Percentiles rank a stretch among this genome's conserved stretches.
These are phyloP conservation scores for Ennomos fuscantarius DNA, from an alignment of 2,888 invertebrate genomes.

Conservation along the genomic window DNA sequence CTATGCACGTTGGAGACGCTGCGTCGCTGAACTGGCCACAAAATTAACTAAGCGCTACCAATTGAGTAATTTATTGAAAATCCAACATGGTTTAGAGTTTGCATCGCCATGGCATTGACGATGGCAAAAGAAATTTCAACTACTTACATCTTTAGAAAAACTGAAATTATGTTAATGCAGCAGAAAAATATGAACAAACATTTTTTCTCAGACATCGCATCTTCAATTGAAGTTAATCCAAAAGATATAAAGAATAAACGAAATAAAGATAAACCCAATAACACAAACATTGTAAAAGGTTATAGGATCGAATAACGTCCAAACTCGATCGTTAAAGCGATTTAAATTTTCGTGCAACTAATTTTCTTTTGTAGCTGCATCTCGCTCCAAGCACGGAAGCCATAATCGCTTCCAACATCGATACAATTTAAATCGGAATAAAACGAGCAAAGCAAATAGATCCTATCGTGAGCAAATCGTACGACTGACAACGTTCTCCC, in stretches of 20 bases:
- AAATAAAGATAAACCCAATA: slow-evolving; percentile 14
- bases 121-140: no score
- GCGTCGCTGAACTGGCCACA: no score
- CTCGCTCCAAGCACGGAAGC: slow-evolving; percentile 63
- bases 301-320: slow-evolving; percentile 23
- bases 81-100: no score
- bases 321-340: slow-evolving; percentile 33
- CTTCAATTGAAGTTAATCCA: background rate
- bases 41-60: background rate
- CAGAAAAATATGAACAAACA: no score
- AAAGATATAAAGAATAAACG: slow-evolving; percentile 2
- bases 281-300: slow-evolving; percentile 16
- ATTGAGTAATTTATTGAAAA: no score
- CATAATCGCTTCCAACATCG: slow-evolving; percentile 77
- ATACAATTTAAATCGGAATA: slow-evolving; percentile 81
- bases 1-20: background rate
- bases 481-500: slow-evolving; percentile 77
- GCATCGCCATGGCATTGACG: no score
- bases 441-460: slow-evolving; percentile 79
- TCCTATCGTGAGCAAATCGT: slow-evolving; percentile 80
- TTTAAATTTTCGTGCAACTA: slow-evolving; percentile 54
- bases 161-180: no score
- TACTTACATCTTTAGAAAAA: no score
- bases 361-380: slow-evolving; percentile 62
- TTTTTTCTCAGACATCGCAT: background rate